Evolutionary conservation across 2,797 vertebrate species (phyloP).

Genomic region (Myiotriccus ornatus): DNA sequence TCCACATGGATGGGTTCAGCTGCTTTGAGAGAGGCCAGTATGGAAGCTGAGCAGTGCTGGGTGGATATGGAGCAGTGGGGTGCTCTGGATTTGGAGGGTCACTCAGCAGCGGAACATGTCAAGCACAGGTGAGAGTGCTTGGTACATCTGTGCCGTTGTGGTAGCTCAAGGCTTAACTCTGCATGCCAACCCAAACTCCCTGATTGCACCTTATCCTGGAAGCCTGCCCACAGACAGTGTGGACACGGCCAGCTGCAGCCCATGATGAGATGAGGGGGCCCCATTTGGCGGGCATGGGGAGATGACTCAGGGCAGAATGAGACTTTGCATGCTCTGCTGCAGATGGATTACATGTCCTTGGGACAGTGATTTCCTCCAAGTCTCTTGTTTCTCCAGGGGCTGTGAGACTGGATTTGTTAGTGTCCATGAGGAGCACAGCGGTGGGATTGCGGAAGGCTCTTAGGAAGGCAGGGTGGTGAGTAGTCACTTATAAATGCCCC

Average conservation of each 20-base stretch:
- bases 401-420: neutral
- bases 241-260: neutral
- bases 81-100: neutral
- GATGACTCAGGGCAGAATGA: neutral
- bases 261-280: fast-evolving
- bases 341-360: neutral
- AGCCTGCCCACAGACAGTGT: fast-evolving
- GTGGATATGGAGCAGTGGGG: neutral
- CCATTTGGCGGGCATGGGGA: fast-evolving
- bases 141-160: fast-evolving
- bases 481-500: neutral
- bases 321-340: neutral
- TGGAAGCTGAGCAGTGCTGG: neutral
- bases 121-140: neutral
- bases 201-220: neutral
- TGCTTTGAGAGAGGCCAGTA: neutral
- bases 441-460: neutral
- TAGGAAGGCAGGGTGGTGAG: neutral
- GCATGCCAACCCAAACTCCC: neutral
- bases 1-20: neutral
- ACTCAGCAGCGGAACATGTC: neutral
- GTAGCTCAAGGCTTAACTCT: neutral
- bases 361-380: neutral
- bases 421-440: fast-evolving
- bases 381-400: neutral